These are phyloP conservation scores for Dilophus febrilis DNA, from an alignment of 2,888 invertebrate species.

Conservation along the genomic window DNA sequence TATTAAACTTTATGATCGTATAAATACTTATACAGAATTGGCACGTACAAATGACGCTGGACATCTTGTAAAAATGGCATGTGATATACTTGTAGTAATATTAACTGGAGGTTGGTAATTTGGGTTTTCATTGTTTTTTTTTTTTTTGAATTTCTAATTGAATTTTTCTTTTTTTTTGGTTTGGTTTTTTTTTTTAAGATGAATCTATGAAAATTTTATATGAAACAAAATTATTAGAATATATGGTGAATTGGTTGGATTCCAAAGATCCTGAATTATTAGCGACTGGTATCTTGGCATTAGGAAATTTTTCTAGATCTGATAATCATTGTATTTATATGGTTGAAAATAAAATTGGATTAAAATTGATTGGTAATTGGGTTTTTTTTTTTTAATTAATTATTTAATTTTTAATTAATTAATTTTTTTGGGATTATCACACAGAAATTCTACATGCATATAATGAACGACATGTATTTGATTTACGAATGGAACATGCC, in stretches of 20 bases:
- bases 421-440: neutral
- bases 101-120: constrained; percentile 57
- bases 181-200: constrained; percentile 39
- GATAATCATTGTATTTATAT: constrained; percentile 71
- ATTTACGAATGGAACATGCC: constrained; percentile 36
- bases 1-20: constrained; percentile 52
- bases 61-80: constrained; percentile 62
- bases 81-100: constrained; percentile 69
- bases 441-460: neutral
- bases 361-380: constrained; percentile 43
- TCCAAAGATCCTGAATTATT: constrained; percentile 55
- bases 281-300: constrained; percentile 66
- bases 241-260: constrained; percentile 60
- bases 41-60: constrained; percentile 45
- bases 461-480: constrained; percentile 28
- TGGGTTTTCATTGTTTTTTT: constrained; percentile 4
- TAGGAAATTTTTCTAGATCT: constrained; percentile 80
- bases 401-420: neutral
- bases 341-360: constrained; percentile 61
- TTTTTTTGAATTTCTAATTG: constrained; percentile 4
- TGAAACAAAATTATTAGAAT: constrained; percentile 47
- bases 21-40: constrained; percentile 50
- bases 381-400: constrained; percentile 1
- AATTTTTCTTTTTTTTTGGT: constrained; percentile 3
- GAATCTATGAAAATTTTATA: constrained; percentile 77